Conservation (phyloP, 2,797 vertebrate species). For the Paguma larvata region DNA sequence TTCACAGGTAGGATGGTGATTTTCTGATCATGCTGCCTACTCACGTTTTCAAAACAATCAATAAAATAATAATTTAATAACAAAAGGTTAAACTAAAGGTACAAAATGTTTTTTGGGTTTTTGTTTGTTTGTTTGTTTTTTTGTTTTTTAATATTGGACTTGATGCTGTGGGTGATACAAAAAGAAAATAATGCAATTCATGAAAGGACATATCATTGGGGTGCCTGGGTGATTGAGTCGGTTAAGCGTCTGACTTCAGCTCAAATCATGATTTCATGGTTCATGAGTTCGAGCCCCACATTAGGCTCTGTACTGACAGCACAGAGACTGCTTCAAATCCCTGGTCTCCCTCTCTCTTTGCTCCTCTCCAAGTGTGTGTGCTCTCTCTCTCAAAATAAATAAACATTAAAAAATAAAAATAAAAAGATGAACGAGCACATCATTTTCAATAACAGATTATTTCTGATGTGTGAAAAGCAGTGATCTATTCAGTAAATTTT, state of each 20-base stretch:
- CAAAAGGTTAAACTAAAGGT: background rate
- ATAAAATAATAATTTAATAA: constrained; percentile 12
- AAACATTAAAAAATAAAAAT: too few species aligned
- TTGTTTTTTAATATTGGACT: background rate
- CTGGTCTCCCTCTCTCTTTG: too few species aligned
- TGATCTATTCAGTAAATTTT: background rate
- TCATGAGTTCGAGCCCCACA: too few species aligned
- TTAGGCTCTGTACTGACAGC: too few species aligned
- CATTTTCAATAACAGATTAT: background rate
- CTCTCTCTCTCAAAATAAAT: too few species aligned
- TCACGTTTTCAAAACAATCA: constrained; percentile 7
- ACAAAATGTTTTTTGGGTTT: background rate
- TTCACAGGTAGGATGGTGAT: background rate
- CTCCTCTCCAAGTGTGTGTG: too few species aligned
- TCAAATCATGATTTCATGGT: too few species aligned
- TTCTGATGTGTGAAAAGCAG: background rate
- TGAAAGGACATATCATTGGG: background rate
- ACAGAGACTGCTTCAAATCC: too few species aligned
- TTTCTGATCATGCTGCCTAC: background rate
- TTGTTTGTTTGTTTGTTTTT: too few species aligned
- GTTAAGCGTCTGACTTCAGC: too few species aligned
- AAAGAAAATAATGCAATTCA: constrained; percentile 18
- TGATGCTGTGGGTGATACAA: background rate
- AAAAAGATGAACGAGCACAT: background rate
- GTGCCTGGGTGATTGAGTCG: too few species aligned